phyloP scores from a whole-genome alignment of 2,888 invertebrate species.

The Adelognathus sp. region DNA sequence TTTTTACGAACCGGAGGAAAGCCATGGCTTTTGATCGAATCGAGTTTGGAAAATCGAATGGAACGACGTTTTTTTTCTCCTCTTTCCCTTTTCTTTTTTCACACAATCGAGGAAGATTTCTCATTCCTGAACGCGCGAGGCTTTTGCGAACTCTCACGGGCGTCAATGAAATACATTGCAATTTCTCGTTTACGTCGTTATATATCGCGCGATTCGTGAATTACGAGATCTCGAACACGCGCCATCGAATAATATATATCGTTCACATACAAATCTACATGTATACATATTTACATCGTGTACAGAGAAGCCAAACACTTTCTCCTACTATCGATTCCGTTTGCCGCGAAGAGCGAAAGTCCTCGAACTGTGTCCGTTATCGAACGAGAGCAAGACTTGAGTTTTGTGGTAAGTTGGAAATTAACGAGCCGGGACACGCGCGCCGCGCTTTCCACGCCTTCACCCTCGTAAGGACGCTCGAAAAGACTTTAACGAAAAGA shows the following conservation, averaged over 20 bases:
- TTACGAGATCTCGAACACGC: constrained; percentile 22
- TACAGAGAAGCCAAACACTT: constrained; percentile 52
- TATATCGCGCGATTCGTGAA: constrained; percentile 9
- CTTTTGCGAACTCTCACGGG: not conserved
- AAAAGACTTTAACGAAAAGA: too few relatives aligned
- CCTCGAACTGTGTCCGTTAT: constrained; percentile 49
- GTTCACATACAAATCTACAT: too few relatives aligned
- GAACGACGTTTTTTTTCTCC: too few relatives aligned
- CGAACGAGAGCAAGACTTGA: constrained; percentile 57
- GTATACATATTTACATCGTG: not conserved
- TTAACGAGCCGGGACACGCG: constrained; percentile 57
- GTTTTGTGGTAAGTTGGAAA: constrained; percentile 52
- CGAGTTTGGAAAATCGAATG: constrained; percentile 22
- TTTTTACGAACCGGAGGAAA: too few relatives aligned
- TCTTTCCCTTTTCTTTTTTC: not conserved
- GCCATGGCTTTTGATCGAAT: not conserved
- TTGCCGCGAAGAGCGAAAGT: constrained; percentile 61
- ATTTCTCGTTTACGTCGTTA: constrained; percentile 9
- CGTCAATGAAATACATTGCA: not conserved
- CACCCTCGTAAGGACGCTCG: not conserved
- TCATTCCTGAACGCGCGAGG: not conserved
- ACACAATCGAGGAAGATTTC: not conserved
- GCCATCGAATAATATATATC: not conserved
- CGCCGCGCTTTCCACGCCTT: constrained; percentile 39
- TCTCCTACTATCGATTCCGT: constrained; percentile 62